Conservation (phyloP, 2,797 vertebrate genomes). For the Glossophaga mutica region DNA sequence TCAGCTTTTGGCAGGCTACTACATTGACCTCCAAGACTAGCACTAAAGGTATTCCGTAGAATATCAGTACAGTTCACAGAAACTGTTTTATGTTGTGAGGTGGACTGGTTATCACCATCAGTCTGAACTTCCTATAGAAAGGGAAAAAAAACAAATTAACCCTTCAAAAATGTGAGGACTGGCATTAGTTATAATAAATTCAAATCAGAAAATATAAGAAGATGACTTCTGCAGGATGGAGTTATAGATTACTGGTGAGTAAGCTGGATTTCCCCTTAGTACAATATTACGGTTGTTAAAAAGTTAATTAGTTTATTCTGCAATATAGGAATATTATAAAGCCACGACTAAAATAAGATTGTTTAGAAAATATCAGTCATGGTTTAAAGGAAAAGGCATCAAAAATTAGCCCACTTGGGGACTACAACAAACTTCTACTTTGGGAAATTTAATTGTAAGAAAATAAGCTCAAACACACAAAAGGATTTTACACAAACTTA, state of each 20-base stretch:
- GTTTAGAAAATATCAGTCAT: slow-evolving; percentile 29
- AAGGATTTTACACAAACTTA: slow-evolving; percentile 24
- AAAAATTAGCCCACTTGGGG: background rate
- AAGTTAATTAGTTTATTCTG: slow-evolving; percentile 25
- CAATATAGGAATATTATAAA: slow-evolving; percentile 11
- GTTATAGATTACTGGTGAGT: background rate
- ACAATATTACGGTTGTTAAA: background rate
- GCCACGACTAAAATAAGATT: background rate
- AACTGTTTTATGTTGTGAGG: slow-evolving; percentile 43
- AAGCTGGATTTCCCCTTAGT: background rate
- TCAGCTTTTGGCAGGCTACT: slow-evolving; percentile 1
- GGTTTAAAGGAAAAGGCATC: slow-evolving; percentile 5
- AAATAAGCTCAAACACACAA: slow-evolving; percentile 22
- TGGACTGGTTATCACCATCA: slow-evolving; percentile 23
- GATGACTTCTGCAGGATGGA: background rate
- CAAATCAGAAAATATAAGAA: slow-evolving; percentile 5
- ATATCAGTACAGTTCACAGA: slow-evolving; percentile 27
- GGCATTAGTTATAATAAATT: slow-evolving; percentile 25
- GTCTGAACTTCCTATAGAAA: slow-evolving; percentile 71
- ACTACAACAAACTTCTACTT: slow-evolving; percentile 44
- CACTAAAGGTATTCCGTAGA: slow-evolving; percentile 43
- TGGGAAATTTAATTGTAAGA: slow-evolving; percentile 36
- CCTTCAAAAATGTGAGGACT: slow-evolving; percentile 19
- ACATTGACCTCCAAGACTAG: slow-evolving; percentile 22
- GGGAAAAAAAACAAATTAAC: background rate